Conservation (phyloP, 2,888 invertebrate genomes). For the Microplitis manilae region DNA sequence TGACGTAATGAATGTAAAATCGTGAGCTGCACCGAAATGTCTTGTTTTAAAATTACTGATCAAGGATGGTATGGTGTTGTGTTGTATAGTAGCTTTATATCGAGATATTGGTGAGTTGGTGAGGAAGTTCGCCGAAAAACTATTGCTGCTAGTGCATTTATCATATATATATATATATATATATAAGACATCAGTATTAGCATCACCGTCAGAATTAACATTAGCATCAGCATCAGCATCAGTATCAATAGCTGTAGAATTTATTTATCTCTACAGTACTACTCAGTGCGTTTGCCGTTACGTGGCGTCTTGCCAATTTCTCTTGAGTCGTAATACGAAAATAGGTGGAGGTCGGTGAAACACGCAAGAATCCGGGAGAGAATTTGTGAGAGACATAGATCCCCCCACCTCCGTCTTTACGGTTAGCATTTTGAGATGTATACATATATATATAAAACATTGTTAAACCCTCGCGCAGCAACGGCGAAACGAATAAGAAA, state of each 20-base stretch:
- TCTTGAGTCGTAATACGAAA: slow-evolving; percentile 38
- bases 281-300: slow-evolving; percentile 10
- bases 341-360: slow-evolving; percentile 40
- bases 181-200: too few relatives aligned
- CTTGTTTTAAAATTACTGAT: too few relatives aligned
- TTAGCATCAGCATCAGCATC: too few relatives aligned
- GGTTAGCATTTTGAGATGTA: background rate
- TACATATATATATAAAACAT: background rate
- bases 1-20: too few relatives aligned
- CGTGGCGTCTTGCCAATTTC: slow-evolving; percentile 40
- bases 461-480: background rate
- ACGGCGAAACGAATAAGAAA: background rate
- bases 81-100: too few relatives aligned
- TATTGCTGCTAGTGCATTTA: too few relatives aligned
- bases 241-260: background rate
- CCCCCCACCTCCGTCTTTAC: background rate
- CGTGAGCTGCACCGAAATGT: too few relatives aligned
- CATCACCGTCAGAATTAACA: too few relatives aligned
- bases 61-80: too few relatives aligned
- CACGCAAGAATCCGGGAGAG: slow-evolving; percentile 20
- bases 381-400: slow-evolving; percentile 15
- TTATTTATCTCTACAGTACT: background rate
- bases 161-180: too few relatives aligned
- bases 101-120: too few relatives aligned
- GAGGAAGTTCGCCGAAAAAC: too few relatives aligned